phyloP scores from a whole-genome alignment of 2,797 vertebrate species.

The Melanotaenia boesemani region DNA sequence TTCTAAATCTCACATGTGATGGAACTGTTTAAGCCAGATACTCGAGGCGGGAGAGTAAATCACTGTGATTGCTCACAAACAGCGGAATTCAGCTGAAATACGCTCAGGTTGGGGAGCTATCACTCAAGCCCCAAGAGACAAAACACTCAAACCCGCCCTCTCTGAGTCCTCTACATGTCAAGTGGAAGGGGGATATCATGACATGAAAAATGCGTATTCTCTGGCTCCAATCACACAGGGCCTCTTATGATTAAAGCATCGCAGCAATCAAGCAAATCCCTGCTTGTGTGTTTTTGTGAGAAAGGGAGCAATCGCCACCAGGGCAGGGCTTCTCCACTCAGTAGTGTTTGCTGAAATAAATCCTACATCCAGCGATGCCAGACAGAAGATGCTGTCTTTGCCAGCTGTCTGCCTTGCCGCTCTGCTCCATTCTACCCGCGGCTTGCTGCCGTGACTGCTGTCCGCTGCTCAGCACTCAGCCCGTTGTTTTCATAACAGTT shows the following conservation, averaged over 20 bases:
- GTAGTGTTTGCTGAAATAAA: conserved; percentile 82
- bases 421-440: conserved; percentile 69
- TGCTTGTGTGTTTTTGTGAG: conserved; percentile 57
- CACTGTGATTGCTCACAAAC: conserved; percentile 72
- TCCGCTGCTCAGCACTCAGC: conserved; percentile 74
- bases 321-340: conserved; percentile 76
- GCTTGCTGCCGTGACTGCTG: conserved; percentile 73
- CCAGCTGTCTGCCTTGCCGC: conserved; percentile 83
- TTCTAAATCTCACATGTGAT: conserved; percentile 53
- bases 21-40: conserved; percentile 56
- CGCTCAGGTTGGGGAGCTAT: conserved; percentile 77
- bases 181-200: conserved; percentile 67
- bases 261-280: conserved; percentile 78
- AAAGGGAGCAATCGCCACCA: conserved; percentile 60
- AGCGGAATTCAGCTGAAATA: conserved; percentile 59
- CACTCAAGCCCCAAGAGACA: conserved; percentile 76
- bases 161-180: conserved; percentile 67
- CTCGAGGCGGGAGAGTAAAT: conserved; percentile 63
- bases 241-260: conserved; percentile 74
- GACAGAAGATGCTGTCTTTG: conserved; percentile 79
- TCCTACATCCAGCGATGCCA: conserved; percentile 78
- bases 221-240: conserved; percentile 72
- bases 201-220: conserved; percentile 71
- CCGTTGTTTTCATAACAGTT: conserved; percentile 85
- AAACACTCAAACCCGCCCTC: conserved; percentile 70